Evolutionary conservation across 1,140 invertebrate species (phyloP).

Genomic region (Calephelis virginiensis): DNA sequence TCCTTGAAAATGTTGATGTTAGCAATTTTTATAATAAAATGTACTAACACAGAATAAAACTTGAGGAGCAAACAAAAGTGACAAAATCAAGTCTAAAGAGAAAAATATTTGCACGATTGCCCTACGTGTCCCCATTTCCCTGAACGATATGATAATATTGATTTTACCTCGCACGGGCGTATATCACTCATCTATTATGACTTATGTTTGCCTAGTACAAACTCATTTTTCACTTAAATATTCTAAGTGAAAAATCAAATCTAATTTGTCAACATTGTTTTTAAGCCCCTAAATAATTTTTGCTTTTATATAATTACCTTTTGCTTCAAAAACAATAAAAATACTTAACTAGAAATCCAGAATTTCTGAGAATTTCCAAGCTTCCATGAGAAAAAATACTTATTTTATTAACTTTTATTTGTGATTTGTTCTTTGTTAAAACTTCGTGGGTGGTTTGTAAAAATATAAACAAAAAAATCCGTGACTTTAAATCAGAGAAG

Average conservation of each 20-base stretch:
- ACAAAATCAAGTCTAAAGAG: conserved; percentile 8
- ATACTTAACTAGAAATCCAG: not conserved
- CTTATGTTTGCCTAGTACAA: conserved; percentile 10
- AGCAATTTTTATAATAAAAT: no score
- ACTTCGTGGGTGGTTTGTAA: no score
- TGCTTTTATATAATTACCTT: no score
- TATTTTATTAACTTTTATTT: no score
- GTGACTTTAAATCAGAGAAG: no score
- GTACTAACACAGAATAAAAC: not conserved
- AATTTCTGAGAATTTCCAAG: no score
- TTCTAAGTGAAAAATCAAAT: not conserved
- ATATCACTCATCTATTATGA: conserved; percentile 16
- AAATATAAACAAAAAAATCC: no score
- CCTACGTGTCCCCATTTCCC: conserved; percentile 5
- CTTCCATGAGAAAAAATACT: no score
- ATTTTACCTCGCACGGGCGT: conserved; percentile 14
- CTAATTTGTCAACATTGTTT: not conserved
- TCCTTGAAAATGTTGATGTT: no score
- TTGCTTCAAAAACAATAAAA: not conserved
- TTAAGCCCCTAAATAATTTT: not conserved
- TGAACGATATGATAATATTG: conserved; percentile 15
- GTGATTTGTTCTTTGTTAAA: no score
- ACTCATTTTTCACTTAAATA: conserved; percentile 10
- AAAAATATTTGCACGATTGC: conserved; percentile 10
- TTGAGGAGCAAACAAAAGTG: not conserved